A percentile compares a stretch with the other conserved stretches of the same genome.
Evolutionary conservation across 2,797 vertebrate genomes (phyloP).

Genomic region (Carcharodon carcharias): DNA sequence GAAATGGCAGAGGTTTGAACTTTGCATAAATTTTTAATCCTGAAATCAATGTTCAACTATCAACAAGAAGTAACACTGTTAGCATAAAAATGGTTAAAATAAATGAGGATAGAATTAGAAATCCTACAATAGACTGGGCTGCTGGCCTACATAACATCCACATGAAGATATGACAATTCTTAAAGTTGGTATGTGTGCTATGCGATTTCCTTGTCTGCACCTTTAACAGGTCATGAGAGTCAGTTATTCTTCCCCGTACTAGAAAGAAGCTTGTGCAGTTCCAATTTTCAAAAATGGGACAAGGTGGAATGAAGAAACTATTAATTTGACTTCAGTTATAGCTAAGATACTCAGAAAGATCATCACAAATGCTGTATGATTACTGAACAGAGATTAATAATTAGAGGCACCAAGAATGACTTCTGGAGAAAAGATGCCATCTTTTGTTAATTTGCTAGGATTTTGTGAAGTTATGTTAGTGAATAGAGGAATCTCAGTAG

Average conservation of each 20-base stretch:
- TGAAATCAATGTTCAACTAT: background rate
- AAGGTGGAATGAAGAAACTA: background rate
- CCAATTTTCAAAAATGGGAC: background rate
- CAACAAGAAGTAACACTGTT: background rate
- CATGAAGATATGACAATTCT: background rate
- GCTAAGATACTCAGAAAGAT: background rate
- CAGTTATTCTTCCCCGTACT: background rate
- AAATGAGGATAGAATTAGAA: background rate
- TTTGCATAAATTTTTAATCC: background rate
- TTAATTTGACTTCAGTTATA: background rate
- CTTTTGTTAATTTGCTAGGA: background rate
- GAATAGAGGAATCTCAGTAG: background rate
- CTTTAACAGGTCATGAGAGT: background rate
- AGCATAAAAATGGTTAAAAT: background rate
- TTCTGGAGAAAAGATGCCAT: background rate
- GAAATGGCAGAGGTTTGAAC: background rate
- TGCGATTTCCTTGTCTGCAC: background rate
- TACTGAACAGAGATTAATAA: background rate
- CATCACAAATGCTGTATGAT: background rate
- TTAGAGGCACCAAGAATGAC: background rate
- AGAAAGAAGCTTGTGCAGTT: background rate
- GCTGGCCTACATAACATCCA: background rate
- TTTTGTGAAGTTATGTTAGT: background rate
- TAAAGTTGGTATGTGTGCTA: background rate
- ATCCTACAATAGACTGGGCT: background rate